These are phyloP conservation scores for Tineola bisselliella DNA, from an alignment of 2,888 invertebrate genomes.

Conservation along the genomic window DNA sequence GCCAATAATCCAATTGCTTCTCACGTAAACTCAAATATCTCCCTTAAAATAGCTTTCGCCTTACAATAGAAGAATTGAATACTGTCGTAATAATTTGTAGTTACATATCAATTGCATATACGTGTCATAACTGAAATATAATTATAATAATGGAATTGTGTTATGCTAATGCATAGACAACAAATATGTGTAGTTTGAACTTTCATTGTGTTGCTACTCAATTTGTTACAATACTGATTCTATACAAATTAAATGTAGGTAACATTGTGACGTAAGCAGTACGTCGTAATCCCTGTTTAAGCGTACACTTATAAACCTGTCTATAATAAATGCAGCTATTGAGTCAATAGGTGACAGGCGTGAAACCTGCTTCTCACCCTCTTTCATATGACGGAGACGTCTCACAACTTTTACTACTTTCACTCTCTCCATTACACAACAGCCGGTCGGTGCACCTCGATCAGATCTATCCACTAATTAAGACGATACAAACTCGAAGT, in stretches of 20 bases:
- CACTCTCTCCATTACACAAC: conserved; percentile 62
- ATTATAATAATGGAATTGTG: no score
- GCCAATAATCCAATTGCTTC: no score
- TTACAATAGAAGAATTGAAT: no score
- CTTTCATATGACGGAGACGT: conserved; percentile 22
- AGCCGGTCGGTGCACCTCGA: conserved; percentile 18
- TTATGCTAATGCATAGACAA: no score
- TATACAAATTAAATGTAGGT: neutral
- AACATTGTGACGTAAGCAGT: neutral
- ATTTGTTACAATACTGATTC: neutral
- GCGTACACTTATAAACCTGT: neutral
- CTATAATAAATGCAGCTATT: neutral
- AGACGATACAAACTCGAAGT: neutral
- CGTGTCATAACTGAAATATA: no score
- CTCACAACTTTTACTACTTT: conserved; percentile 42
- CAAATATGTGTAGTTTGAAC: neutral
- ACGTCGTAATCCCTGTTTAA: neutral
- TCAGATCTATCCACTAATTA: neutral
- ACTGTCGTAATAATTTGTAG: no score
- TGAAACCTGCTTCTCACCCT: conserved; percentile 6
- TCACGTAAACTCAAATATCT: no score
- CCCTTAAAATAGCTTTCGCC: no score
- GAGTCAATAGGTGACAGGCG: conserved; percentile 10
- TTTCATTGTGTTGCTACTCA: neutral
- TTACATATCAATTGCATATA: no score